phyloP scores from a whole-genome alignment of 2,113 vertebrate species.

The Mungos mungo region DNA sequence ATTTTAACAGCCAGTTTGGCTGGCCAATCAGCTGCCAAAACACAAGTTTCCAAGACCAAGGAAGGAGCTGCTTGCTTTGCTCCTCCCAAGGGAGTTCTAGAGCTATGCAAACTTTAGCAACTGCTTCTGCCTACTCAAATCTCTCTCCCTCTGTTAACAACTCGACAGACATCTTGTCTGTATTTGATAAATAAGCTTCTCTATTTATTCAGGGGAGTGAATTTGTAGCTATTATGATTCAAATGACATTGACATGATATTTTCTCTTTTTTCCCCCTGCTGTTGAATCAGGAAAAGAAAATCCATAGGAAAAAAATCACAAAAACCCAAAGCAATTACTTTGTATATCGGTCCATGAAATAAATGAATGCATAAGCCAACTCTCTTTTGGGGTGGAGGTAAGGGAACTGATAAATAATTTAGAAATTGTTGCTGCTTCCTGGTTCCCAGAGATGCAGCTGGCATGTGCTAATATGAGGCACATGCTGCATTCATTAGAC shows the following conservation, averaged over 20 bases:
- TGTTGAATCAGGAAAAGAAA: constrained; percentile 80
- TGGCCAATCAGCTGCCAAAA: constrained; percentile 52
- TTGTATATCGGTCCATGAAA: constrained; percentile 77
- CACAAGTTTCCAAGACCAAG: constrained; percentile 49
- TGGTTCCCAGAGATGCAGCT: constrained; percentile 82
- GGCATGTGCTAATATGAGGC: constrained; percentile 81
- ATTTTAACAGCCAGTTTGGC: constrained; percentile 66
- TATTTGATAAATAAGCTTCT: constrained; percentile 89
- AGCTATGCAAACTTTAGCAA: constrained; percentile 83
- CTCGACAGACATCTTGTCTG: constrained; percentile 86
- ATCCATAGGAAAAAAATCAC: constrained; percentile 63
- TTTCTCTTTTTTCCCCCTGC: constrained; percentile 76
- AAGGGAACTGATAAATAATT: constrained; percentile 84
- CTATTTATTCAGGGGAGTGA: constrained; percentile 88
- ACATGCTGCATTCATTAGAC: constrained; percentile 85
- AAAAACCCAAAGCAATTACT: constrained; percentile 84
- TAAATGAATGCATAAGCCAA: constrained; percentile 77
- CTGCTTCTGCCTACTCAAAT: constrained; percentile 84
- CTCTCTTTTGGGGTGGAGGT: constrained; percentile 78
- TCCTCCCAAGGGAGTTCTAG: constrained; percentile 12
- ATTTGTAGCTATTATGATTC: constrained; percentile 90
- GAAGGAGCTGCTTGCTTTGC: constrained; percentile 18
- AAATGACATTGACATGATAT: constrained; percentile 87
- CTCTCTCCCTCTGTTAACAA: constrained; percentile 83
- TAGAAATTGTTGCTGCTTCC: constrained; percentile 81